Evolutionary conservation across 2,888 invertebrate genomes (phyloP).

Genomic region (Biston betularia): DNA sequence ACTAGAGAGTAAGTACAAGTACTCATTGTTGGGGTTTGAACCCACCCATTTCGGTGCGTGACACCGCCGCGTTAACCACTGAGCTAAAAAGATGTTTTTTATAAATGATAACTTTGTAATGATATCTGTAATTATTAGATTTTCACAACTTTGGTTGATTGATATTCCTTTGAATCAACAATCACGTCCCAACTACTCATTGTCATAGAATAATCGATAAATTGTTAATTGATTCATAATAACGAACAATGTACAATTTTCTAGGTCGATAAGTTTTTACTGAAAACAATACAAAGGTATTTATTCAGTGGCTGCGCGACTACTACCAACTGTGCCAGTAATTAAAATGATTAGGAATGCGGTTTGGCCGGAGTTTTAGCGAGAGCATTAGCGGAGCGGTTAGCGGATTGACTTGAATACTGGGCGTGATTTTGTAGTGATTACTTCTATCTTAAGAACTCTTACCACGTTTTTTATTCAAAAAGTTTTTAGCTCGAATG

Average conservation of each 20-base stretch:
- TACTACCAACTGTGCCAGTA: constrained; percentile 77
- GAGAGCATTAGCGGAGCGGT: constrained; percentile 45
- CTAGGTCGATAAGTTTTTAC: constrained; percentile 66
- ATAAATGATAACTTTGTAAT: too few relatives aligned
- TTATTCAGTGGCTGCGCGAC: constrained; percentile 67
- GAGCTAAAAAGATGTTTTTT: too few relatives aligned
- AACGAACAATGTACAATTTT: constrained; percentile 64
- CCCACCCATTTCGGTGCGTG: too few relatives aligned
- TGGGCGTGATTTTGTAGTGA: too few relatives aligned
- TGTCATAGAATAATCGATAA: constrained; percentile 49
- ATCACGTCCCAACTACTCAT: constrained; percentile 23
- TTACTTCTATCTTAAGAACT: too few relatives aligned
- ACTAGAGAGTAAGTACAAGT: too few relatives aligned
- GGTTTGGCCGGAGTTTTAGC: constrained; percentile 53
- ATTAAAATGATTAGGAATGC: constrained; percentile 77
- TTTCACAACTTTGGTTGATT: too few relatives aligned
- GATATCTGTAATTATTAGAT: too few relatives aligned
- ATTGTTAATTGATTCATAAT: constrained; percentile 60
- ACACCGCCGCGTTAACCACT: too few relatives aligned
- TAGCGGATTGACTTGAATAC: constrained; percentile 24
- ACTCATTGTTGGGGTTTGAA: too few relatives aligned
- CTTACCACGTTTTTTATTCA: too few relatives aligned
- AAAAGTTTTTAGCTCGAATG: too few relatives aligned
- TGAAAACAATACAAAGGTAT: constrained; percentile 66
- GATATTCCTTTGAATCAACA: background rate